Percentiles rank a stretch among this genome's conserved stretches.
phyloP scores from a whole-genome alignment of 2,888 invertebrate genomes.

The Yponomeuta sedellus region DNA sequence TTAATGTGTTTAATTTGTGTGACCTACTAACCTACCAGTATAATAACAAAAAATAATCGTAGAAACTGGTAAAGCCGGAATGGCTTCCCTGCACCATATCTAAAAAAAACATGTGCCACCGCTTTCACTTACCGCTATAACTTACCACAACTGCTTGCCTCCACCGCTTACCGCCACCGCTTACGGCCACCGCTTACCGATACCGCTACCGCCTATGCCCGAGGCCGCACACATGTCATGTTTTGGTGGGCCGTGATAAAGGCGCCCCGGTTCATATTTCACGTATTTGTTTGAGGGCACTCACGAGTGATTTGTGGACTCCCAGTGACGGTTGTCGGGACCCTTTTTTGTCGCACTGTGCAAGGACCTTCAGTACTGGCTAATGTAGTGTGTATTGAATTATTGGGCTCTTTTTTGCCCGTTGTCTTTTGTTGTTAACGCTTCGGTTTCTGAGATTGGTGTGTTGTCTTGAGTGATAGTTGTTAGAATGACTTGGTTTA shows the following conservation, averaged over 20 bases:
- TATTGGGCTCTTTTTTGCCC: background rate
- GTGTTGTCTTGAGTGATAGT: too few relatives aligned
- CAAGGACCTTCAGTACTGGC: background rate
- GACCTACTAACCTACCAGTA: too few relatives aligned
- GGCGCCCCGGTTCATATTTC: slow-evolving; percentile 50
- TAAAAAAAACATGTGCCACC: too few relatives aligned
- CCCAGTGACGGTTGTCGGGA: slow-evolving; percentile 32
- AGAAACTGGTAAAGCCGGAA: too few relatives aligned
- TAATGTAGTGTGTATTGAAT: slow-evolving; percentile 2
- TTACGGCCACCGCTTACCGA: background rate
- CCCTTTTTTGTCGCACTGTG: slow-evolving; percentile 29
- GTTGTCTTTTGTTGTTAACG: background rate
- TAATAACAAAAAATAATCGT: too few relatives aligned
- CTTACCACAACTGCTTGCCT: too few relatives aligned
- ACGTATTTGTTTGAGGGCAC: slow-evolving; percentile 52
- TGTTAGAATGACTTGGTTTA: too few relatives aligned
- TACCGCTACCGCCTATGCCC: slow-evolving; percentile 26
- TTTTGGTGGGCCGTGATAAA: slow-evolving; percentile 50
- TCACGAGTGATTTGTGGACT: slow-evolving; percentile 49
- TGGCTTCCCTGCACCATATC: too few relatives aligned
- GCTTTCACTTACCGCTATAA: too few relatives aligned
- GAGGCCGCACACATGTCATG: slow-evolving; percentile 41
- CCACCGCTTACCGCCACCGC: too few relatives aligned
- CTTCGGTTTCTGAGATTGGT: background rate
- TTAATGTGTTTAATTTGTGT: too few relatives aligned